A percentile compares a stretch with the other conserved stretches of the same genome.
Evolutionary conservation across 1,140 invertebrate genomes (phyloP).

Genomic region (Pseudomyrmex pallidus): DNA sequence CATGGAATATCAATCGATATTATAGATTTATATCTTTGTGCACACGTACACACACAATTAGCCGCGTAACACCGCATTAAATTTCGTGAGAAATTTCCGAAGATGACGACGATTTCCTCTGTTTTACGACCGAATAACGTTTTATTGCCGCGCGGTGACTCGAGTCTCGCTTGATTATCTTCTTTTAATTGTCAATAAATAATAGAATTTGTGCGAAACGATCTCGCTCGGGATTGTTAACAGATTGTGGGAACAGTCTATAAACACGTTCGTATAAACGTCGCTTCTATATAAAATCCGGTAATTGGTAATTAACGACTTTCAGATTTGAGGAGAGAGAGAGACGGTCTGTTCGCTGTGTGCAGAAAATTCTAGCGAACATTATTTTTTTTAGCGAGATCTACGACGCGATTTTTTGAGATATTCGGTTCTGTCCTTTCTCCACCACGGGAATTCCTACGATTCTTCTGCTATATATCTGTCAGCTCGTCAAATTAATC

Average conservation of each 20-base stretch:
- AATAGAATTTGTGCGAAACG: neutral
- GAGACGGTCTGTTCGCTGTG: neutral
- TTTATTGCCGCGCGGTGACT: neutral
- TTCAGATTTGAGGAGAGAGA: neutral
- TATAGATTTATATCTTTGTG: too few species aligned
- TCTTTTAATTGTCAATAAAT: slow-evolving; percentile 1
- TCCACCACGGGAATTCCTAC: slow-evolving; percentile 4
- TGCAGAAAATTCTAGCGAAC: neutral
- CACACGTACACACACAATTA: slow-evolving; percentile 24
- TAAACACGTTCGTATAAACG: neutral
- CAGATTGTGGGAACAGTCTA: neutral
- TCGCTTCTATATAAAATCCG: neutral
- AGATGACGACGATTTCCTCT: slow-evolving; percentile 6
- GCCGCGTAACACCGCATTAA: slow-evolving; percentile 11
- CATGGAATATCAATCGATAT: slow-evolving; percentile 38
- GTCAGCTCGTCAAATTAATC: slow-evolving; percentile 59
- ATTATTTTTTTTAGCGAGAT: slow-evolving; percentile 28
- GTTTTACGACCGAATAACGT: neutral
- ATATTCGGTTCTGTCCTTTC: neutral
- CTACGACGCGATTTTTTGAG: neutral
- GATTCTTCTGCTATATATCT: slow-evolving; percentile 57
- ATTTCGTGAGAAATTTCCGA: slow-evolving; percentile 41
- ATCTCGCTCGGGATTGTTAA: neutral
- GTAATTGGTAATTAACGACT: neutral
- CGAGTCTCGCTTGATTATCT: neutral